Conservation (phyloP, 2,888 invertebrate species). For the Euproctis similis region DNA sequence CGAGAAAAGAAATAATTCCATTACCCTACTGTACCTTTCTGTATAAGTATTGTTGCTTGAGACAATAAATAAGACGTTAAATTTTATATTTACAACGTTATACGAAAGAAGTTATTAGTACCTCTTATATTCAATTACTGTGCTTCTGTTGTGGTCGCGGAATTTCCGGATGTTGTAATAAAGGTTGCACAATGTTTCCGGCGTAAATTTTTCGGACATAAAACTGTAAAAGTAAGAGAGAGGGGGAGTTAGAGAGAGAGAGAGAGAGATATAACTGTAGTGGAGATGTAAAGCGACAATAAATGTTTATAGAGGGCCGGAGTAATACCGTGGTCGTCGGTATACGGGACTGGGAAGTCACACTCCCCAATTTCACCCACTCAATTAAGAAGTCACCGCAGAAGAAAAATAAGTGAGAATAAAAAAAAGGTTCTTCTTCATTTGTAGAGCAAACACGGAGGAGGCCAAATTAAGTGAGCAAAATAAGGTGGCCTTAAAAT, state of each 20-base stretch:
- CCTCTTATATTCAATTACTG: slow-evolving; percentile 75
- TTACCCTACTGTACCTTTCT: too few species aligned
- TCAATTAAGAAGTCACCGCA: slow-evolving; percentile 59
- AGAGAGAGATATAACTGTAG: too few species aligned
- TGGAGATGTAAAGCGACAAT: slow-evolving; percentile 70
- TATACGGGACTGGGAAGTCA: too few species aligned
- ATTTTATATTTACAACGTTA: slow-evolving; percentile 72
- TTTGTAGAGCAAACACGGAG: slow-evolving; percentile 66
- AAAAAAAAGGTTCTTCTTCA: slow-evolving; percentile 52
- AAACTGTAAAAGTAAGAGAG: slow-evolving; percentile 64
- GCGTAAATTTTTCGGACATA: slow-evolving; percentile 75
- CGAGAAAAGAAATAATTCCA: slow-evolving; percentile 25
- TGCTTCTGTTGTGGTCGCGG: slow-evolving; percentile 47
- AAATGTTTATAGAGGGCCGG: slow-evolving; percentile 66
- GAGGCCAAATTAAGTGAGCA: slow-evolving; percentile 69
- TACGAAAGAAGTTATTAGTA: slow-evolving; percentile 72
- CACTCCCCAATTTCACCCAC: slow-evolving; percentile 27
- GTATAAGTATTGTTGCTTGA: slow-evolving; percentile 54
- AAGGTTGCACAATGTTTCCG: slow-evolving; percentile 55
- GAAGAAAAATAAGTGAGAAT: slow-evolving; percentile 58
- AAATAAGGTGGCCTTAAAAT: slow-evolving; percentile 62
- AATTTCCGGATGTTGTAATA: slow-evolving; percentile 65
- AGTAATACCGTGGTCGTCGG: slow-evolving; percentile 15
- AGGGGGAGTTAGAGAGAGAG: slow-evolving; percentile 72
- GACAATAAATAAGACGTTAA: slow-evolving; percentile 72